Conservation (phyloP, 2,797 vertebrate species). For the Triplophysa bombifrons region DNA sequence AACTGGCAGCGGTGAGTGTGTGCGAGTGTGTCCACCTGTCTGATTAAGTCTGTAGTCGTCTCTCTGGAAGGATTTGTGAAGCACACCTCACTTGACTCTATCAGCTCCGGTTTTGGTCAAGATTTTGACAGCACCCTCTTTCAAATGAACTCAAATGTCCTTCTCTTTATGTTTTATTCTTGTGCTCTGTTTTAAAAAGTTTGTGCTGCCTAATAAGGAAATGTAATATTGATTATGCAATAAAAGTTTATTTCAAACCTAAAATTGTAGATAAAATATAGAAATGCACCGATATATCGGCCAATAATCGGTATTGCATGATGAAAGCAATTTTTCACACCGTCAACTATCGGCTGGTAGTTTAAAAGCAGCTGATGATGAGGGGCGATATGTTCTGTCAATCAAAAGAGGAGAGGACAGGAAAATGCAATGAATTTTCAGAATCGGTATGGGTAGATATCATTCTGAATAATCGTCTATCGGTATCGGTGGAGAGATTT, state of each 20-base stretch:
- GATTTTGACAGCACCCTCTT: slow-evolving; percentile 33
- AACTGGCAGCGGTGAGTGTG: slow-evolving; percentile 30
- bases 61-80: slow-evolving; percentile 46
- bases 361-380: too few relatives aligned
- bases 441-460: too few relatives aligned
- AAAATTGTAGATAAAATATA: neutral
- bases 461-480: too few relatives aligned
- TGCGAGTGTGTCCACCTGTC: slow-evolving; percentile 35
- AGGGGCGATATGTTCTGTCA: too few relatives aligned
- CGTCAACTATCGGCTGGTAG: too few relatives aligned
- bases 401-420: too few relatives aligned
- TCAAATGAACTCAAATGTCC: slow-evolving; percentile 22
- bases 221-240: neutral
- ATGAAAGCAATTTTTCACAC: too few relatives aligned
- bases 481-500: too few relatives aligned
- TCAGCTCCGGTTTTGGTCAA: slow-evolving; percentile 46
- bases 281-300: too few relatives aligned
- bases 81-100: slow-evolving; percentile 53
- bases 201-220: neutral
- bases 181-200: neutral
- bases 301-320: too few relatives aligned
- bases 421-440: too few relatives aligned
- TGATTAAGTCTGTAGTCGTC: slow-evolving; percentile 49
- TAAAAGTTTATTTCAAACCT: neutral
- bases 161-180: neutral